Evolutionary conservation across 2,797 vertebrate species (phyloP).

Genomic region (Microctenopoma stevenorrisi): DNA sequence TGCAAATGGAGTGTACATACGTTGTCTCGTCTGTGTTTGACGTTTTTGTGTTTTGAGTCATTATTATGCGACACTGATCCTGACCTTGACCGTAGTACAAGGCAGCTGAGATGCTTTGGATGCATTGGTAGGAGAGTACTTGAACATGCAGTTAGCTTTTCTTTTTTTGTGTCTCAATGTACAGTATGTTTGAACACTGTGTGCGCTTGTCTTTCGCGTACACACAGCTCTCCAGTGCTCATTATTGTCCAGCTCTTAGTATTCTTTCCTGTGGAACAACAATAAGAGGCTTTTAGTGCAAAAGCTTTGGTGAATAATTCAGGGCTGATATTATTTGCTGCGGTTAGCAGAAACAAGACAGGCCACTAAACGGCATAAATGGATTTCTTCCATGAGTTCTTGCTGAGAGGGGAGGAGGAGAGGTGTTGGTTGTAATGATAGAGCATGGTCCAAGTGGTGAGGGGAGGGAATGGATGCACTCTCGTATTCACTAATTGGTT

Average conservation of each 20-base stretch:
- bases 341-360: slow-evolving; percentile 82
- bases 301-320: slow-evolving; percentile 95
- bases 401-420: slow-evolving; percentile 72
- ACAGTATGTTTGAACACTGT: slow-evolving; percentile 8
- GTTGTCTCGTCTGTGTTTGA: neutral
- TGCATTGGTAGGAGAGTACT: slow-evolving; percentile 24
- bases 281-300: slow-evolving; percentile 89
- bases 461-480: slow-evolving; percentile 70
- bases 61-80: slow-evolving; percentile 13
- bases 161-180: slow-evolving; percentile 13
- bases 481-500: slow-evolving; percentile 86
- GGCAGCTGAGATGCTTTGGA: slow-evolving; percentile 35
- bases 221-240: slow-evolving; percentile 58
- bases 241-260: slow-evolving; percentile 75
- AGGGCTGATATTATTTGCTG: slow-evolving; percentile 88
- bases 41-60: slow-evolving; percentile 8
- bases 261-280: slow-evolving; percentile 85
- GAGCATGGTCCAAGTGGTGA: slow-evolving; percentile 57
- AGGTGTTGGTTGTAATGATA: slow-evolving; percentile 69
- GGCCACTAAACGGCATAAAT: slow-evolving; percentile 91
- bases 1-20: neutral
- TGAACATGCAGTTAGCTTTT: slow-evolving; percentile 39
- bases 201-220: slow-evolving; percentile 29
- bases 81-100: slow-evolving; percentile 29
- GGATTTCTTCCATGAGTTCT: slow-evolving; percentile 85